Conservation (phyloP, 2,888 invertebrate genomes). For the Mystacides longicornis region DNA sequence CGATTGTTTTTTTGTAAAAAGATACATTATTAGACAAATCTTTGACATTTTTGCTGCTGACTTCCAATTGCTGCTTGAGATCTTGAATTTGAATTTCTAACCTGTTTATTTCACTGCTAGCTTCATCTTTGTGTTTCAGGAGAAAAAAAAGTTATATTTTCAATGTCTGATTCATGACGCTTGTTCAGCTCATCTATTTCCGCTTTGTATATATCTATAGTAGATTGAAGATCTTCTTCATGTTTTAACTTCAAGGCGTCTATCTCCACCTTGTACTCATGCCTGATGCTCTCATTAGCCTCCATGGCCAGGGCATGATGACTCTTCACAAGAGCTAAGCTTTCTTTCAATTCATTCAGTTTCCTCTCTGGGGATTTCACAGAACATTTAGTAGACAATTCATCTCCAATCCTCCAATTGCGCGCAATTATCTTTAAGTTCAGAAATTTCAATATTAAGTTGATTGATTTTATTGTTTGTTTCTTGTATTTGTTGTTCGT, state of each 20-base stretch:
- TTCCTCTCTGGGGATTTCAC: conserved; percentile 3
- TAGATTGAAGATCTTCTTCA: conserved; percentile 43
- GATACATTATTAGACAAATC: conserved; percentile 4
- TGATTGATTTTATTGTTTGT: conserved; percentile 9
- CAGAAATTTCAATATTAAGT: conserved; percentile 8
- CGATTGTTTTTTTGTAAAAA: background rate
- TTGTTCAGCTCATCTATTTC: conserved; percentile 38
- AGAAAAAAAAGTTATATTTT: conserved; percentile 37
- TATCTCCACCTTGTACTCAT: conserved; percentile 43
- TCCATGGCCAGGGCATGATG: conserved; percentile 45
- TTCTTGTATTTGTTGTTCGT: conserved; percentile 18
- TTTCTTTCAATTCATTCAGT: conserved; percentile 38
- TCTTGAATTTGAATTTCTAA: conserved; percentile 34
- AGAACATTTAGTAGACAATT: conserved; percentile 1
- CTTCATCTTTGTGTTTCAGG: conserved; percentile 34
- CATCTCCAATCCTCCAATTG: background rate
- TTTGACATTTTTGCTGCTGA: conserved; percentile 32
- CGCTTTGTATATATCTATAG: conserved; percentile 36
- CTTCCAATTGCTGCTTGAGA: conserved; percentile 38
- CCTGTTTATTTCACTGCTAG: conserved; percentile 33
- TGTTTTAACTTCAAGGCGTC: conserved; percentile 41
- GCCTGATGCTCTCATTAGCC: conserved; percentile 46
- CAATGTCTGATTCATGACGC: conserved; percentile 36
- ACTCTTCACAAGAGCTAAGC: conserved; percentile 46
- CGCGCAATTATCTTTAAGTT: background rate